A percentile compares a stretch with the other conserved stretches of the same genome.
These are phyloP conservation scores for Onchidella celtica DNA, from an alignment of 2,888 invertebrate species.

Conservation along the genomic window DNA sequence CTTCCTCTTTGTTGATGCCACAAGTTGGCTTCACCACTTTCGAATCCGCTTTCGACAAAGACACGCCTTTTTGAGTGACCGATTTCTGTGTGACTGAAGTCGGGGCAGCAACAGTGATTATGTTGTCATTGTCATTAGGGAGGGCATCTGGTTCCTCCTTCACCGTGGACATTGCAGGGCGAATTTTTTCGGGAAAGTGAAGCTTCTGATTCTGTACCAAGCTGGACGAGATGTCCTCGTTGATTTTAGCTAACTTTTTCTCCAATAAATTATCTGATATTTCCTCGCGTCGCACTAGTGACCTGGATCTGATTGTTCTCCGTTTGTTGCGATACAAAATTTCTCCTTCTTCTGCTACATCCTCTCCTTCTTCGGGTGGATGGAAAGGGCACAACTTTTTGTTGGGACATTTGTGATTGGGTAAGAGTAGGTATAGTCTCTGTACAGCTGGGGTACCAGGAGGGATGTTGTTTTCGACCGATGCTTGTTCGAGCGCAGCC, in stretches of 20 bases:
- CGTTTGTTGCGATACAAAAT: too few relatives aligned
- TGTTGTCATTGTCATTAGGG: slow-evolving; percentile 2
- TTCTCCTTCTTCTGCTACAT: not conserved
- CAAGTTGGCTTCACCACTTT: too few relatives aligned
- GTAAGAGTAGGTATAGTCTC: slow-evolving; percentile 48
- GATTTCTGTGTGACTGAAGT: slow-evolving; percentile 38
- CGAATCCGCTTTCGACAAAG: too few relatives aligned
- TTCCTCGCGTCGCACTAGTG: not conserved
- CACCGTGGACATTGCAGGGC: not conserved
- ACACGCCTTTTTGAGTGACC: slow-evolving; percentile 48
- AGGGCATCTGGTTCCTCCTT: not conserved
- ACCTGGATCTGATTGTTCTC: not conserved
- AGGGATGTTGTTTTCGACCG: too few relatives aligned
- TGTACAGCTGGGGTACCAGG: too few relatives aligned
- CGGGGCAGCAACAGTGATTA: slow-evolving; percentile 30
- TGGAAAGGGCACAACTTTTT: slow-evolving; percentile 53
- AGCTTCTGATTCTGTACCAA: slow-evolving; percentile 35
- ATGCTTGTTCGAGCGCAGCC: too few relatives aligned
- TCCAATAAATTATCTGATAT: slow-evolving; percentile 22
- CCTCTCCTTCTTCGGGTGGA: slow-evolving; percentile 41
- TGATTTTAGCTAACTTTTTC: slow-evolving; percentile 30
- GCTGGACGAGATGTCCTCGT: slow-evolving; percentile 31
- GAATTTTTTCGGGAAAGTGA: slow-evolving; percentile 28
- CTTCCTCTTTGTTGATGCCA: too few relatives aligned
- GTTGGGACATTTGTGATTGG: slow-evolving; percentile 53